Evolutionary conservation across 2,797 vertebrate species (phyloP).

Genomic region (Neomorphus geoffroyi): DNA sequence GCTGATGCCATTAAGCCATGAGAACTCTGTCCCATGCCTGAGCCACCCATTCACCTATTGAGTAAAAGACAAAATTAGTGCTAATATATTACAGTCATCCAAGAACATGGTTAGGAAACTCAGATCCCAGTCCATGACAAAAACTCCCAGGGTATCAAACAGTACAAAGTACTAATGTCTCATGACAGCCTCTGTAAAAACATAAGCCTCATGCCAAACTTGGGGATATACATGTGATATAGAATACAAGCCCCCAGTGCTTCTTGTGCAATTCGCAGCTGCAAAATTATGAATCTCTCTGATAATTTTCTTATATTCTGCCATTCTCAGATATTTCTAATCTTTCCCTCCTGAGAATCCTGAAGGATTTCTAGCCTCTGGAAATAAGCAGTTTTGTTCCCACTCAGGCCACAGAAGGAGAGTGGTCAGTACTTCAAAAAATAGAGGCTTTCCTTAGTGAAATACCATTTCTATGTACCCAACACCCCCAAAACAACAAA

Average conservation of each 20-base stretch:
- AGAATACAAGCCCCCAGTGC: neutral
- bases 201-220: neutral
- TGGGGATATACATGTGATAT: neutral
- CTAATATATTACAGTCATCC: neutral
- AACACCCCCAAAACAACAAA: accelerated
- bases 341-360: neutral
- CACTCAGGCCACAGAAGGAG: neutral
- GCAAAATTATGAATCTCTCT: neutral
- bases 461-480: neutral
- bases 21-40: neutral
- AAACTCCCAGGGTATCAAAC: neutral
- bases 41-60: neutral
- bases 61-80: neutral
- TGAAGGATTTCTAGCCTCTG: neutral
- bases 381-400: neutral
- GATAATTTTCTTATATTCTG: neutral
- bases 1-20: neutral
- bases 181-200: neutral
- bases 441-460: neutral
- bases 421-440: neutral
- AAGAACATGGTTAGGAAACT: neutral
- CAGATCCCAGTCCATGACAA: neutral
- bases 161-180: neutral
- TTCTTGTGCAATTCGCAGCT: neutral
- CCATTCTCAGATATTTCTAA: neutral